Base-by-base conservation (phyloP, 2,888 invertebrate species). In the Diplazon laetatorius region DNA sequence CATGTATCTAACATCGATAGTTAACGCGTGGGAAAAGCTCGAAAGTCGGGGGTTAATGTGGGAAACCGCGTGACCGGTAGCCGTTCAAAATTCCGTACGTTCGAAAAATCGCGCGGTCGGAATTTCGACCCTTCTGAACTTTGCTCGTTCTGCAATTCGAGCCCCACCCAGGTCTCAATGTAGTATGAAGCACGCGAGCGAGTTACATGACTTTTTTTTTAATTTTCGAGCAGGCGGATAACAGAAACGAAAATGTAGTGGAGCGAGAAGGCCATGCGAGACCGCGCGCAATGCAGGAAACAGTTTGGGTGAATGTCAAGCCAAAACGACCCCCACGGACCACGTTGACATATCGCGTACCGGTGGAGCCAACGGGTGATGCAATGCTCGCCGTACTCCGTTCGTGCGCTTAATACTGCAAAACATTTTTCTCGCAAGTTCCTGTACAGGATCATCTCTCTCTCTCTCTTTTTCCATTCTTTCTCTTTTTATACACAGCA, bases 351-450 rank as follows among this genome's bases (percentile, higher is more conserved):
- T 68, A 70, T 70, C 35, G 52, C 60, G 52, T 50, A 69, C 37
- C 25, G 44, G 12, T 30, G 55, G 74, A 70, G 72, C 35, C 60
- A 52, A 39, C 46, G 72, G n/a, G 75, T 35, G 42, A 68, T 71
- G 50, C 75, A 42, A 69, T 75, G 71, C 68, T 63, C 70, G 66
- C 69, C 71, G 69, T 70, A 78, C 71, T 77, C 63, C n/a, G 77
- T 74, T 74, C 71, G 73, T 76, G 74, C 81, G 85, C 83, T 87
- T 86, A 73, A 86, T 86, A 85, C 85, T 84, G 83, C 82, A 82
- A 87, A 88, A 86, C 85, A 87, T 84, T 85, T 85, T 85, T 85
- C 87, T 79, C 80, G 80, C 79, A 83, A 65, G 76, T 82, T 79
- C 80, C 71, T 76, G 69, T 78, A 74, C 76, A 60, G 74, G 25